Percentiles rank a stretch among this genome's conserved stretches.
These are phyloP conservation scores for Microtus montanus DNA, from an alignment of 2,113 vertebrate species.

Conservation along the genomic window DNA sequence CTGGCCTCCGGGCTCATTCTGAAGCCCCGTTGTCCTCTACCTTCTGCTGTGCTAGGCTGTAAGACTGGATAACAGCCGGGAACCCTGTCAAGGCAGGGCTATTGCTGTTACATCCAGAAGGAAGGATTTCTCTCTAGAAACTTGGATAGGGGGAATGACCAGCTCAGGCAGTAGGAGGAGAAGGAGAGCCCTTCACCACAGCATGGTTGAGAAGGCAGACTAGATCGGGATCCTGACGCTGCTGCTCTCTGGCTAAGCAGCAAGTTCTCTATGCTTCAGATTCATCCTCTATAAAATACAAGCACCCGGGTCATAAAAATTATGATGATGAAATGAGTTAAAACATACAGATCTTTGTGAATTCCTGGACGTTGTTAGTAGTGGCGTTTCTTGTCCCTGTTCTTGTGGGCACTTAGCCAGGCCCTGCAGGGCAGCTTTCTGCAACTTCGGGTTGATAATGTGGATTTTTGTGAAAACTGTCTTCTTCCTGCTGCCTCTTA, in stretches of 20 bases:
- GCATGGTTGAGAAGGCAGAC: not conserved
- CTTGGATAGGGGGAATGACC: not conserved
- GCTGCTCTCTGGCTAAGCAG: not conserved
- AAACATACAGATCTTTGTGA: conserved; percentile 6
- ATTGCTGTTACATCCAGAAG: not conserved
- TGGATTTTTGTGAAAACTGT: not conserved
- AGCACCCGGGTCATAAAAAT: not conserved
- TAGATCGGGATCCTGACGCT: not conserved
- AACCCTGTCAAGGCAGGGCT: not conserved
- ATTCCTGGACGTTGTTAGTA: not conserved
- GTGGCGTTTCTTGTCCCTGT: not conserved
- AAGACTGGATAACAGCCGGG: not conserved
- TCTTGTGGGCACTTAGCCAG: not conserved
- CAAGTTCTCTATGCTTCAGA: not conserved
- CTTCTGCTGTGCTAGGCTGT: not conserved
- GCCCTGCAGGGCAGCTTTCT: not conserved
- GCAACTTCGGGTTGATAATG: not conserved
- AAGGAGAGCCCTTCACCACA: not conserved
- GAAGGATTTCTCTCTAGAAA: not conserved
- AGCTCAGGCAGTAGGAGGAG: not conserved
- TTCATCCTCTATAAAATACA: conserved; percentile 44
- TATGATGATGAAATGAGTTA: not conserved
- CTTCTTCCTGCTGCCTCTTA: not conserved
- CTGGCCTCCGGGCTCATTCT: too few relatives aligned
- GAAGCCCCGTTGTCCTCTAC: not conserved